A percentile compares a stretch with the other conserved stretches of the same genome.
These are phyloP conservation scores for Tapera naevia DNA, from an alignment of 2,797 vertebrate species.

Conservation along the genomic window DNA sequence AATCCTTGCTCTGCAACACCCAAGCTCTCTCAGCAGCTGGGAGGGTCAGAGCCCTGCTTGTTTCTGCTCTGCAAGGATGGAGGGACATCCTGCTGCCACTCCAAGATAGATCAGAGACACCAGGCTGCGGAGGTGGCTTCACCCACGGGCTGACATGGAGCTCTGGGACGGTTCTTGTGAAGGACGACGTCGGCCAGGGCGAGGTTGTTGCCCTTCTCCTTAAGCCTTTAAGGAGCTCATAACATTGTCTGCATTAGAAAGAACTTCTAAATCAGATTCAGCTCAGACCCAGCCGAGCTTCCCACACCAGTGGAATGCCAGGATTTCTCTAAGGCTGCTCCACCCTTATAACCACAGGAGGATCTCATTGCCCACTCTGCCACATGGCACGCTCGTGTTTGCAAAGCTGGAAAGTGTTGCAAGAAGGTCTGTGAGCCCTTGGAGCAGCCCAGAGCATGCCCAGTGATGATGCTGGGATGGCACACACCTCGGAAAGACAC, in stretches of 20 bases:
- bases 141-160: background rate
- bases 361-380: background rate
- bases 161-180: accelerated
- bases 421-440: background rate
- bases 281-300: background rate
- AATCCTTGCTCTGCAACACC: background rate
- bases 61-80: accelerated
- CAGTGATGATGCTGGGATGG: accelerated
- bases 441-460: background rate
- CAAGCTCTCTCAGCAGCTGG: accelerated
- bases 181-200: background rate
- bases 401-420: background rate
- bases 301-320: background rate
- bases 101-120: background rate
- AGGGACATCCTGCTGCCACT: accelerated
- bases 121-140: accelerated
- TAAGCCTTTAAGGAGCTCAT: background rate
- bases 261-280: background rate
- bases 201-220: background rate
- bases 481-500: too few relatives aligned
- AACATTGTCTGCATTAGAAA: background rate
- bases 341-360: too few relatives aligned
- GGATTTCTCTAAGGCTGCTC: background rate
- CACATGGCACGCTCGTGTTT: accelerated
- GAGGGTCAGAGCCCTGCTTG: background rate